phyloP scores from a whole-genome alignment of 2,888 invertebrate species.

The Cheilosia impressa region DNA sequence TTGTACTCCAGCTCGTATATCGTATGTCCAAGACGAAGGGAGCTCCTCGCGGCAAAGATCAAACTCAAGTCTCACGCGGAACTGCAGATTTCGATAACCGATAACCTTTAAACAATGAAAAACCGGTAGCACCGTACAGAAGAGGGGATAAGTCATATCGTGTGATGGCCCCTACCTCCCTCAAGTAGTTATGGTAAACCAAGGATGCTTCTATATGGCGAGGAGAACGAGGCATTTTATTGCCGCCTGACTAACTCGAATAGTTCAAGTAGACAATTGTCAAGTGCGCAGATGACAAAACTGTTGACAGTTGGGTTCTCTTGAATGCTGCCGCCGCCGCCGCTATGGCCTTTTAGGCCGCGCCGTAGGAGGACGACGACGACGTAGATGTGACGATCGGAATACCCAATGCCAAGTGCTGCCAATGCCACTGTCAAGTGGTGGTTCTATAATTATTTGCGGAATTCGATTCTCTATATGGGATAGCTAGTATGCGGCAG shows the following conservation, averaged over 20 bases:
- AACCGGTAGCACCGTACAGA: slow-evolving; percentile 53
- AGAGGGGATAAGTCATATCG: slow-evolving; percentile 28
- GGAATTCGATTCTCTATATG: slow-evolving; percentile 55
- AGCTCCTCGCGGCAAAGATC: slow-evolving; percentile 54
- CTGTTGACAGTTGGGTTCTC: slow-evolving; percentile 71
- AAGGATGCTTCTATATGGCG: slow-evolving; percentile 20
- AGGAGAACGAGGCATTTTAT: slow-evolving; percentile 52
- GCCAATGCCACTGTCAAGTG: slow-evolving; percentile 67
- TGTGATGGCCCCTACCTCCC: slow-evolving; percentile 65
- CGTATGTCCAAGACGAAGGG: slow-evolving; percentile 23
- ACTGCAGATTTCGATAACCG: slow-evolving; percentile 62
- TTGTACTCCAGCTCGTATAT: slow-evolving; percentile 50
- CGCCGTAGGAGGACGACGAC: slow-evolving; percentile 56
- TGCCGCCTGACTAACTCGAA: slow-evolving; percentile 66
- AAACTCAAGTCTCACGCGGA: slow-evolving; percentile 61
- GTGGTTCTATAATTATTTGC: slow-evolving; percentile 61
- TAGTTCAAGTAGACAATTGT: slow-evolving; percentile 74
- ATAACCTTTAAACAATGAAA: slow-evolving; percentile 69
- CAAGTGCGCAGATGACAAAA: slow-evolving; percentile 72
- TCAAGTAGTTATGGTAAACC: slow-evolving; percentile 48
- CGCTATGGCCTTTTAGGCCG: slow-evolving; percentile 37
- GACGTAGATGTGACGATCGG: slow-evolving; percentile 50
- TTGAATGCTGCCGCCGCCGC: slow-evolving; percentile 62
- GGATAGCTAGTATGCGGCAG: slow-evolving; percentile 40
- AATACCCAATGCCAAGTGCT: slow-evolving; percentile 61